These are phyloP conservation scores for Spinus pinus DNA, from an alignment of 2,797 vertebrate genomes.

Conservation along the genomic window DNA sequence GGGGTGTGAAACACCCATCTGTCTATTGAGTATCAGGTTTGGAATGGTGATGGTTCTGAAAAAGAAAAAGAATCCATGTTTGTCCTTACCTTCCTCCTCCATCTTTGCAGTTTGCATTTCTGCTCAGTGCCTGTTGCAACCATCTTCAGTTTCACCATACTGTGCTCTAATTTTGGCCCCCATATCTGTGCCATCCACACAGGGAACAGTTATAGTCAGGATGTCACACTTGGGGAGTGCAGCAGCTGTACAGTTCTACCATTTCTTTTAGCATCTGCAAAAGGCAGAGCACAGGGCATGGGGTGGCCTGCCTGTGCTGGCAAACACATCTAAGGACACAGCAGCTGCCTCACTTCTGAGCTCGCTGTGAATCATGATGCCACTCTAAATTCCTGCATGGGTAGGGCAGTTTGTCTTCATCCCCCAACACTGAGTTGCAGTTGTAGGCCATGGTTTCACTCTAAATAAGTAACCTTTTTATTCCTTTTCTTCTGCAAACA, in stretches of 20 bases:
- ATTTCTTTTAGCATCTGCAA: background rate
- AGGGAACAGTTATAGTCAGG: background rate
- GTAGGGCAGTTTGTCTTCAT: background rate
- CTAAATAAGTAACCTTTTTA: conserved; percentile 49
- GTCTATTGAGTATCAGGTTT: background rate
- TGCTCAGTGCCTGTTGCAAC: background rate
- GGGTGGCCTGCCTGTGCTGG: background rate
- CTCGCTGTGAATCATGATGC: background rate
- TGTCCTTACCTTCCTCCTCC: conserved; percentile 12
- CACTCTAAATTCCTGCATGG: background rate
- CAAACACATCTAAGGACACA: background rate
- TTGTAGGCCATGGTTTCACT: background rate
- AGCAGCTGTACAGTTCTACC: background rate
- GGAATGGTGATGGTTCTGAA: background rate
- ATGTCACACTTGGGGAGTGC: background rate
- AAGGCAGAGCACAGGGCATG: background rate
- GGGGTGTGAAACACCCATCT: background rate
- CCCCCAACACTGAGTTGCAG: background rate
- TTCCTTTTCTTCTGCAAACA: conserved; percentile 63
- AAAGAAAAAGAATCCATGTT: background rate
- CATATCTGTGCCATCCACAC: background rate
- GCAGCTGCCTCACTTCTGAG: background rate
- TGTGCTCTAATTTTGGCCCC: background rate
- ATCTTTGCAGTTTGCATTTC: background rate
- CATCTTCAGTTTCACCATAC: background rate